Base-by-base conservation (phyloP, 2,888 invertebrate species). In the Eristalinus sepulchralis region DNA sequence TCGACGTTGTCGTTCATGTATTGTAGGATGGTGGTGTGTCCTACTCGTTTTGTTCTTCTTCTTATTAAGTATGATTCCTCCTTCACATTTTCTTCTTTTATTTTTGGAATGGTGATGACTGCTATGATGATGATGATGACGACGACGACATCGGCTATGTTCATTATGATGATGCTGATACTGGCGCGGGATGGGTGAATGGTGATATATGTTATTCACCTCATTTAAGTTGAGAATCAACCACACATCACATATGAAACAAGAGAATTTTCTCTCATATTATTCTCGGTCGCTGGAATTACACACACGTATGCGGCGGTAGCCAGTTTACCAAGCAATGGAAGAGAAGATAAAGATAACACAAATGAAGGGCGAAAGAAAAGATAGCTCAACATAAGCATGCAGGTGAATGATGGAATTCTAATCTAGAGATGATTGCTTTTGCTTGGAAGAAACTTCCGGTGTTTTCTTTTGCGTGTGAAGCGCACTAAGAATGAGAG, bases 171-270 rank as follows among this genome's bases (percentile, higher is more conserved):
- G 55, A 13, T 53, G 17, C 59, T 62, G 67, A 68, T 63, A 63
- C 36, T 53, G 76, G 63, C 20, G 22, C 76, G 39, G 75, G 64
- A 68, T 78, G 72, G 67, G 34, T 20, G 64, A 68, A 73, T 68
- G 67, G 34, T 20, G 76, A 71, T 67, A 31, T 78, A 77, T 85
- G 81, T 73, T 82, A 82, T 86, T 82, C 85, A 82, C 82, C 85
- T 82, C 78, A 53, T 63, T 81, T 77, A 36, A 72, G 76, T 47
- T 47, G 47, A 81, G 57, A 36, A 79, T 62, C n/a, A n/a, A 57
- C 39, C 31, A 59, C 31, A 59, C 57, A 79, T 47, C 34, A 64
- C 53, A 78, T 24, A 36, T 53, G 55, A 55, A 68, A 63, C 68
- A 68, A 53, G 68, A 68, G 55, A 63, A 13, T 34, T 27, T 9